Conservation (phyloP, 2,113 vertebrate species). For the Etia nguti region DNA sequence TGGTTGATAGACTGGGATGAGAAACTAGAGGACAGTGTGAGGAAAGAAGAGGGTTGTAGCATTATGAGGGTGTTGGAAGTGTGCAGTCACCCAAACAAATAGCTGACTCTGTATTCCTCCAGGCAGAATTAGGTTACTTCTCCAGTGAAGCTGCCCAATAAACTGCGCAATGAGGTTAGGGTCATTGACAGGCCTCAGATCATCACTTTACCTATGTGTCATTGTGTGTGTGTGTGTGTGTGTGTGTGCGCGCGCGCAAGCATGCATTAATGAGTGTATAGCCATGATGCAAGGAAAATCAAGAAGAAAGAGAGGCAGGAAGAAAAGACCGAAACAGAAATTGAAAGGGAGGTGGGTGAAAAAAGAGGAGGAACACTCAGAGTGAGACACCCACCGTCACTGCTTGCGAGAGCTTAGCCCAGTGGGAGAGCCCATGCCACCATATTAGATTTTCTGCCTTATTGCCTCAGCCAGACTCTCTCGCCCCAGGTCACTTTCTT, state of each 20-base stretch:
- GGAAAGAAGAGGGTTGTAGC: neutral
- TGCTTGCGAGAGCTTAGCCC: conserved; percentile 38
- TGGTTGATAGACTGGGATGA: conserved; percentile 16
- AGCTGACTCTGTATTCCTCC: conserved; percentile 60
- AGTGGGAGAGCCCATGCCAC: conserved; percentile 48
- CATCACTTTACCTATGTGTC: conserved; percentile 47
- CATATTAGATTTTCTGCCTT: conserved; percentile 69
- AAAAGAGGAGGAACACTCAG: neutral
- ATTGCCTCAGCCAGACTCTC: conserved; percentile 59
- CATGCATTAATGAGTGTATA: neutral
- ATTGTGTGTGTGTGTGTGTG: neutral
- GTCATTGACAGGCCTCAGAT: conserved; percentile 49
- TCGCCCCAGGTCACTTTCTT: conserved; percentile 45
- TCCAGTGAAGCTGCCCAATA: conserved; percentile 52
- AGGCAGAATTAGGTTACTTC: conserved; percentile 65
- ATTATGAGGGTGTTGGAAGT: neutral
- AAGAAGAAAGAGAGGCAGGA: neutral
- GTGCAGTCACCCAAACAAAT: conserved; percentile 52
- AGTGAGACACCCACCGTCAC: neutral
- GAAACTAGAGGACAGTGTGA: neutral
- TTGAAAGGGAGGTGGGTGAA: neutral
- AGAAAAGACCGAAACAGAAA: neutral
- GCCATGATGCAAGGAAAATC: neutral
- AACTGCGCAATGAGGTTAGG: conserved; percentile 66
- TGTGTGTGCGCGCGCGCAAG: neutral